Conservation (phyloP, 1,140 invertebrate species). For the Heliothis subflexa region DNA sequence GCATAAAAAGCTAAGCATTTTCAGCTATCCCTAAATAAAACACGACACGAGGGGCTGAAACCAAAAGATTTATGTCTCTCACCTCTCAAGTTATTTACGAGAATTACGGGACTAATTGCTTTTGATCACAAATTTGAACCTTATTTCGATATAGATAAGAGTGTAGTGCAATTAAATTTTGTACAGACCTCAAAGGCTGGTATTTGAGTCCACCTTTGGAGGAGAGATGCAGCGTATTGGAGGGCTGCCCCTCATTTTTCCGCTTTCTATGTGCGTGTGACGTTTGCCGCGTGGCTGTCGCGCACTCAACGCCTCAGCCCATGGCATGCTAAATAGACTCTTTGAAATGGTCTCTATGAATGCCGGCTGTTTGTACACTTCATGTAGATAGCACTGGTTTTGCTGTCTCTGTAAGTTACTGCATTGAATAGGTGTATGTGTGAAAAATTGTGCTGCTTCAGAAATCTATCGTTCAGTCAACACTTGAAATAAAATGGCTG, state of each 20-base stretch:
- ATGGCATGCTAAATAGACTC: constrained; percentile 5
- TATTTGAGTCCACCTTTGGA: constrained; percentile 34
- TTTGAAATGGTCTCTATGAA: constrained; percentile 28
- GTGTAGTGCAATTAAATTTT: constrained; percentile 41
- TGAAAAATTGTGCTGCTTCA: background rate
- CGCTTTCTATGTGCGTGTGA: constrained; percentile 29
- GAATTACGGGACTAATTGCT: constrained; percentile 54
- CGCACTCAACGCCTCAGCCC: constrained; percentile 22
- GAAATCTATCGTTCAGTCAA: too few relatives aligned
- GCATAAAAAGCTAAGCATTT: constrained; percentile 51
- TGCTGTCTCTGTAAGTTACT: background rate
- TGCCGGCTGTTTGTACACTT: constrained; percentile 2
- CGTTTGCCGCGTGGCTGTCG: constrained; percentile 20
- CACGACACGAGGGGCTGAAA: constrained; percentile 49
- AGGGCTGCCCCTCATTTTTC: constrained; percentile 29
- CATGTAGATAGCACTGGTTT: background rate
- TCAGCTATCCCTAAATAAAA: constrained; percentile 54
- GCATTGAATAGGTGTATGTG: background rate
- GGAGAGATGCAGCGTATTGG: constrained; percentile 39
- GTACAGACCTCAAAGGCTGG: constrained; percentile 35
- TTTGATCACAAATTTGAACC: constrained; percentile 46
- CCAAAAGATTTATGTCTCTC: constrained; percentile 56
- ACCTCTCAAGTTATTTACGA: constrained; percentile 54
- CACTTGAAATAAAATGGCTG: too few relatives aligned
- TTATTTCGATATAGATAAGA: constrained; percentile 38